phyloP scores from a whole-genome alignment of 2,888 invertebrate genomes.

The Polyommatus icarus region DNA sequence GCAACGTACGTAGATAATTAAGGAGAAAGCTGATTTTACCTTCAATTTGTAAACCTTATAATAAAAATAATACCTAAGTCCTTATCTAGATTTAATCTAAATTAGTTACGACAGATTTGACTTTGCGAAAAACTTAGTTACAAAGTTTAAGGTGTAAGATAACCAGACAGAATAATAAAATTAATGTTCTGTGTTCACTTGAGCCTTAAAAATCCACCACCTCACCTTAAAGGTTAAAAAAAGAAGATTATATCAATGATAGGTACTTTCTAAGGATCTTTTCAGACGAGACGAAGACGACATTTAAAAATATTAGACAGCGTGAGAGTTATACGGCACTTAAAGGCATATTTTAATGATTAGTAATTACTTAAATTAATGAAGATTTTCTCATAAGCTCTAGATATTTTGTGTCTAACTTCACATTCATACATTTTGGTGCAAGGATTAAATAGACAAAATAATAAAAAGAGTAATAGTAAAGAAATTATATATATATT shows the following conservation, averaged over 20 bases:
- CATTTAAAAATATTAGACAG: neutral
- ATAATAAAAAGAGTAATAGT: no score
- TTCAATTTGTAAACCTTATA: neutral
- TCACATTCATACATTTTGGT: no score
- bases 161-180: slow-evolving; percentile 13
- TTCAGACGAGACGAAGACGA: neutral
- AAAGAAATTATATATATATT: no score
- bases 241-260: neutral
- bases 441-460: no score
- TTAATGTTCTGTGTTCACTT: slow-evolving; percentile 3
- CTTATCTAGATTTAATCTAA: neutral
- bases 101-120: slow-evolving; percentile 8
- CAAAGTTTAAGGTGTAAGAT: slow-evolving; percentile 1
- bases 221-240: neutral
- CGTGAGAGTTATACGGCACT: no score
- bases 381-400: no score
- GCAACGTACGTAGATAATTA: neutral
- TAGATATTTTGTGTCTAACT: no score
- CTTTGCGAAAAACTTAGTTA: slow-evolving; percentile 1
- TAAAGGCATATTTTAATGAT: no score
- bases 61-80: neutral
- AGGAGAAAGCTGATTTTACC: neutral
- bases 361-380: no score
- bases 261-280: neutral
- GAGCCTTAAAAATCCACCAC: neutral